Base-by-base conservation (phyloP, 1,140 invertebrate genomes). In the Zaprionus inermis region DNA sequence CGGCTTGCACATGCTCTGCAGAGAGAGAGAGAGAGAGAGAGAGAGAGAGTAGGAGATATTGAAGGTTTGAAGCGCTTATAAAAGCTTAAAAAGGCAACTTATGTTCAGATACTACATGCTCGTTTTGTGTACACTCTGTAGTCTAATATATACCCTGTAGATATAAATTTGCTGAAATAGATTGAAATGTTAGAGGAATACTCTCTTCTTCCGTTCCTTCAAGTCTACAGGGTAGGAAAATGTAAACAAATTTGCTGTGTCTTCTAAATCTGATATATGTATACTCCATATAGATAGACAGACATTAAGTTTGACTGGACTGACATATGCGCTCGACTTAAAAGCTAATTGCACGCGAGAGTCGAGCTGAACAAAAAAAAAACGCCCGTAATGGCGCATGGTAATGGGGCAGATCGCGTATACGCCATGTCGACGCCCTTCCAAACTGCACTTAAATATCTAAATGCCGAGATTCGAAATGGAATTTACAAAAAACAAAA, bases 381-480 rank as follows among this genome's bases (percentile, higher is more conserved):
- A n/a, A n/a, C n/a, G 4, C 24, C 24, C 51, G 7, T 65, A 56
- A 32, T 44, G 28, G 24, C 20, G 6, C 24, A 38, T 52, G 46
- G 20, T 44, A 32, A 63, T 63, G 58, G 36, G 30, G 57, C 20
- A 61, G 18, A 41, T 56, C 28, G 56, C 64, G 63, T 60, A 68
- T 69, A 57, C 57, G 72, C 34, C 54, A 49, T 68, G 60, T 64
- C 32, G 28, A 69, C 56, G 46, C 71, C 49, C 5, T n/a, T 24
- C 7, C 36, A 18, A 30, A 32, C 34, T 54, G 46, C 67, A 70
- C 58, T 63, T 78, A 69, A 68, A 65, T 73, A 76, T 73, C 49
- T 32, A 66, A 66, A 44, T 67, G 54, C 28, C 63, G 83, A 86
- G 83, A 86, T 86, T 86, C 83, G 63, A 82, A 81, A 81, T 76